Evolutionary conservation across 2,888 invertebrate species (phyloP).

Genomic region (Prionchulus punctatus): DNA sequence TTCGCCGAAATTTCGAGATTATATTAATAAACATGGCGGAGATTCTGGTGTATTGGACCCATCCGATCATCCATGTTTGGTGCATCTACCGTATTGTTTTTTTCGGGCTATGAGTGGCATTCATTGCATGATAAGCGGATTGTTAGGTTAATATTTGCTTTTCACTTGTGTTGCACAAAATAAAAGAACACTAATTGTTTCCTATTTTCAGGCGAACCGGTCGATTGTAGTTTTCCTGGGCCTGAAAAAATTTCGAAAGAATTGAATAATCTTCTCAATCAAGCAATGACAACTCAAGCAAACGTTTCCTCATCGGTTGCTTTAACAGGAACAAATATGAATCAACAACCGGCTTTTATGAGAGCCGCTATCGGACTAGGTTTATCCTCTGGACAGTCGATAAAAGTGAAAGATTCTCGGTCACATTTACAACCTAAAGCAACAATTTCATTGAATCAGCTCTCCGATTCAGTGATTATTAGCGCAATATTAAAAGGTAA

Average conservation of each 20-base stretch:
- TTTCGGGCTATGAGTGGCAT: conserved; percentile 80
- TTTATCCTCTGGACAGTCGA: neutral
- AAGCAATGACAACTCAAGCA: neutral
- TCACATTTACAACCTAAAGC: neutral
- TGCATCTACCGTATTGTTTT: conserved; percentile 62
- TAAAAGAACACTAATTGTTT: neutral
- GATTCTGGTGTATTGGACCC: conserved; percentile 67
- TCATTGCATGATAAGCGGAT: conserved; percentile 81
- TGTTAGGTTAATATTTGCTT: conserved; percentile 51
- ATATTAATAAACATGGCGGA: conserved; percentile 51
- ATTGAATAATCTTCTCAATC: neutral
- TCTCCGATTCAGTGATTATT: neutral
- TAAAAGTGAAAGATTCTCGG: neutral
- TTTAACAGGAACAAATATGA: too few relatives aligned
- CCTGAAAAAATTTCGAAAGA: neutral
- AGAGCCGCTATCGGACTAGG: neutral
- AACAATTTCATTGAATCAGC: neutral
- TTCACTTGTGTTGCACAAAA: neutral
- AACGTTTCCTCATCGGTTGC: too few relatives aligned
- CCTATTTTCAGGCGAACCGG: conserved; percentile 4
- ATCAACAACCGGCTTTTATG: neutral
- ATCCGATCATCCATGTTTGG: conserved; percentile 57
- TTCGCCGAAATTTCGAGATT: conserved; percentile 49
- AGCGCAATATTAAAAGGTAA: neutral
- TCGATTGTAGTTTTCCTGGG: conserved; percentile 2